These are phyloP conservation scores for Oryzias dopingdopingensis DNA, from an alignment of 2,797 vertebrate genomes.

Conservation along the genomic window DNA sequence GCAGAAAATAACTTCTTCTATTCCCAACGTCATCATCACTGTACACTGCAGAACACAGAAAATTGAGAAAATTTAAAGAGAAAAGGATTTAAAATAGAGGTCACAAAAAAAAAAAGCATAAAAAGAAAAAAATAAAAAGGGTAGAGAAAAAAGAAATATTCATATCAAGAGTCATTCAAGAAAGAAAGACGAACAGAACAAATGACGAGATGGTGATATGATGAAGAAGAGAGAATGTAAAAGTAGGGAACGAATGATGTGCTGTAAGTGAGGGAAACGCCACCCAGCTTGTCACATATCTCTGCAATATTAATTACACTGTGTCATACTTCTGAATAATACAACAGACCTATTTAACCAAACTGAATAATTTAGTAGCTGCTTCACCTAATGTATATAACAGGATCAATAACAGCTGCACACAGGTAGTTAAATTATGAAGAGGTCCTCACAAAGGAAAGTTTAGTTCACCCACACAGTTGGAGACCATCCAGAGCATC, in stretches of 20 bases:
- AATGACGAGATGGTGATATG: constrained; percentile 17
- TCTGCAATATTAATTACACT: constrained; percentile 85
- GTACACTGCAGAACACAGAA: too few species aligned
- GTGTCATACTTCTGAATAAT: constrained; percentile 80
- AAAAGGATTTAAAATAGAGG: not conserved
- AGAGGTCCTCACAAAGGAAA: constrained; percentile 59
- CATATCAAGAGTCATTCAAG: not conserved
- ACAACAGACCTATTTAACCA: constrained; percentile 83
- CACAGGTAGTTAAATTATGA: constrained; percentile 77
- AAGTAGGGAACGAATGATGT: constrained; percentile 45
- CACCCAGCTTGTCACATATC: constrained; percentile 77
- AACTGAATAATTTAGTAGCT: constrained; percentile 81
- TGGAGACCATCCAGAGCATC: not conserved
- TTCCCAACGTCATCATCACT: too few species aligned
- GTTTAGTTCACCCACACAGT: constrained; percentile 45
- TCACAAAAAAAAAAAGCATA: not conserved
- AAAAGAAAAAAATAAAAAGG: not conserved
- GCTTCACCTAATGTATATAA: constrained; percentile 78
- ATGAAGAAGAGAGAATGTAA: constrained; percentile 23
- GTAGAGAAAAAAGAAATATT: not conserved
- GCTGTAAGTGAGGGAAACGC: constrained; percentile 71
- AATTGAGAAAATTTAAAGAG: too few species aligned
- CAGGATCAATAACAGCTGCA: constrained; percentile 77
- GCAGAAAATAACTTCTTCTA: too few species aligned
- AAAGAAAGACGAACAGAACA: constrained; percentile 10